Percentiles rank a stretch among this genome's conserved stretches.
Conservation (phyloP, 2,888 invertebrate genomes). For the Lumbricus terrestris region DNA sequence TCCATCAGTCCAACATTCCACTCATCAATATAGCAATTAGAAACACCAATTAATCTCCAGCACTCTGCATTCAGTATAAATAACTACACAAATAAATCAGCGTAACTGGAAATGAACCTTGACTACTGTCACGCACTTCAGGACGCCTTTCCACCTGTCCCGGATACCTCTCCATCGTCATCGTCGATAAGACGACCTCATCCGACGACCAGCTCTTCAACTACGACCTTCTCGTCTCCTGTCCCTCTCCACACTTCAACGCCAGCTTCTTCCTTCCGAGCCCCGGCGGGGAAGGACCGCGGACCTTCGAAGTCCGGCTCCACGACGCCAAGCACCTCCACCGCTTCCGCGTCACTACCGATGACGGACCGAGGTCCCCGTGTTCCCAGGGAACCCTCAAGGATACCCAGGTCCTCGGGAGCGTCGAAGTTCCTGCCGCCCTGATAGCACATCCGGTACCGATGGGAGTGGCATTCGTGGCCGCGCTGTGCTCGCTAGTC, state of each 20-base stretch:
- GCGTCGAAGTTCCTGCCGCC: neutral
- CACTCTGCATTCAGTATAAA: too few relatives aligned
- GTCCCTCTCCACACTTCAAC: slow-evolving; percentile 46
- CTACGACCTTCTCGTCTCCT: slow-evolving; percentile 49
- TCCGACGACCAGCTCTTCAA: slow-evolving; percentile 36
- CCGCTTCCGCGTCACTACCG: slow-evolving; percentile 28
- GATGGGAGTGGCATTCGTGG: neutral
- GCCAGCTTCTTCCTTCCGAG: slow-evolving; percentile 44
- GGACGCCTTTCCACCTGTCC: slow-evolving; percentile 46
- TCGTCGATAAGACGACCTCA: slow-evolving; percentile 24
- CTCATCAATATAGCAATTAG: too few relatives aligned
- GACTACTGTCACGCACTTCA: neutral
- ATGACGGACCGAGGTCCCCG: neutral
- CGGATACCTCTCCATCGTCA: slow-evolving; percentile 44
- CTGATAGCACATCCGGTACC: neutral
- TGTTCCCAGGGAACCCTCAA: neutral
- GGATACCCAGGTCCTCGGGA: neutral
- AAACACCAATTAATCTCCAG: too few relatives aligned
- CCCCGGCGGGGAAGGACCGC: slow-evolving; percentile 25
- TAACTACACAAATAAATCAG: neutral
- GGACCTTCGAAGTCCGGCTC: slow-evolving; percentile 21
- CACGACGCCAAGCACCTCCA: slow-evolving; percentile 26
- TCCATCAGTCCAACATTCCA: too few relatives aligned
- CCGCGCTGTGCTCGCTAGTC: neutral
- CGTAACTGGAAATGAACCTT: neutral